Conservation (phyloP, 2,888 invertebrate genomes). For the Drosophila pseudotakahashii region DNA sequence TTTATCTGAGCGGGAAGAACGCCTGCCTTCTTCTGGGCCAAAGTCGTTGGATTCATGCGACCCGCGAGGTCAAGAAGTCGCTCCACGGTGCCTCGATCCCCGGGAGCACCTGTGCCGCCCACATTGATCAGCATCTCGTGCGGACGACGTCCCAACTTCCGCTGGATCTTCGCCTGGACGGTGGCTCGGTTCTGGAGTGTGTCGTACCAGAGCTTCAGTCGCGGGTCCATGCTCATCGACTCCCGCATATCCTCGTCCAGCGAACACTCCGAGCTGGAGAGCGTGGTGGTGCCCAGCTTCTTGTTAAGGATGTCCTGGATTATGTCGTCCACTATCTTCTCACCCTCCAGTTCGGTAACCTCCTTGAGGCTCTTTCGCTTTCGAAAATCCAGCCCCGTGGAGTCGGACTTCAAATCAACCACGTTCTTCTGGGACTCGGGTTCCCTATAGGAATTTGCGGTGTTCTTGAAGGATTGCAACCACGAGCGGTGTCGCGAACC, state of each 20-base stretch:
- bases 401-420: not conserved
- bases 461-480: not conserved
- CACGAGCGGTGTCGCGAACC: conserved; percentile 13
- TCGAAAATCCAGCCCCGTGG: not conserved
- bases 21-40: conserved; percentile 10
- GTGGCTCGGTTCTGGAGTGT: conserved; percentile 58
- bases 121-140: conserved; percentile 70
- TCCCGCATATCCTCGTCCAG: conserved; percentile 8
- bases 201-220: conserved; percentile 73
- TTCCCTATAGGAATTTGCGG: too few species aligned
- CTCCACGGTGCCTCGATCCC: conserved; percentile 69
- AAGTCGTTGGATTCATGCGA: conserved; percentile 62
- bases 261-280: conserved; percentile 33
- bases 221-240: conserved; percentile 64
- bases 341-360: conserved; percentile 28
- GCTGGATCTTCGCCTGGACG: conserved; percentile 56
- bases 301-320: conserved; percentile 42
- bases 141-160: conserved; percentile 52
- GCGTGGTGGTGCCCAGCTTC: not conserved
- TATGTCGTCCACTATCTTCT: conserved; percentile 30
- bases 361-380: not conserved
- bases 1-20: conserved; percentile 45
- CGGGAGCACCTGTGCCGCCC: conserved; percentile 60
- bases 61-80: conserved; percentile 72
- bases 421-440: conserved; percentile 21